Evolutionary conservation across 2,797 vertebrate species (phyloP), one percentile per base, ranked within the genome.

Genomic region (Epinephelus malabaricus): DNA sequence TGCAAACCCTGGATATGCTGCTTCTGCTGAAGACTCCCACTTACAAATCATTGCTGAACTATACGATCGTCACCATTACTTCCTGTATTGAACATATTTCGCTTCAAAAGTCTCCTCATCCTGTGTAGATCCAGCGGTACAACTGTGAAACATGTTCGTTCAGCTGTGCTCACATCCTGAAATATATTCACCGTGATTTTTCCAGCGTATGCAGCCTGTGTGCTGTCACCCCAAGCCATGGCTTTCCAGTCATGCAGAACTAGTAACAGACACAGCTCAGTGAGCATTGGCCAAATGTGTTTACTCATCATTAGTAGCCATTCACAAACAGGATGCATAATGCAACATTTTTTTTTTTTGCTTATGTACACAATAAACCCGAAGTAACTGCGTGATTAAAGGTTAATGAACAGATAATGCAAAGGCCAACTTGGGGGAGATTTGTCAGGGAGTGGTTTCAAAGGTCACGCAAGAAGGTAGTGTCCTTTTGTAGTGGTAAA

Each of bases 181-280:
- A 84, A 84, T 69, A 64, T 73, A 88, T 76, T 76, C 59, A 55
- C 79, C 11, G 0, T 76, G 81, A 78, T 69, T 68, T 70, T 59
- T 62, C 6, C 68, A 71, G 70, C 47, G 19, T 69, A 56, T 73
- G 63, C 69, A 69, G 84, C 64, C 50, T 45, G 80, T 34, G 49
- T 67, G 54, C 71, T 73, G 81, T 86, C 78, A 81, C 86, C 82
- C 76, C 61, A 56, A 79, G 86, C 77, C 55, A 81, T 72, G 67
- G 75, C 40, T 88, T 79, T 73, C 27, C 79, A 84, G 40, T 88
- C 89, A 91, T 86, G 88, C 91, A 89, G 88, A 91, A 92, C 85
- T 82, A 68, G 85, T 73, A 82, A 74, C 65, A 55, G 79, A 64
- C 84, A 84, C 86, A 86, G 89, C 84, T 91, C 80, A 86, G 61